Evolutionary conservation across 2,888 invertebrate genomes (phyloP), one percentile per base, ranked within the genome.

Genomic region (Himalopsyche japonica): DNA sequence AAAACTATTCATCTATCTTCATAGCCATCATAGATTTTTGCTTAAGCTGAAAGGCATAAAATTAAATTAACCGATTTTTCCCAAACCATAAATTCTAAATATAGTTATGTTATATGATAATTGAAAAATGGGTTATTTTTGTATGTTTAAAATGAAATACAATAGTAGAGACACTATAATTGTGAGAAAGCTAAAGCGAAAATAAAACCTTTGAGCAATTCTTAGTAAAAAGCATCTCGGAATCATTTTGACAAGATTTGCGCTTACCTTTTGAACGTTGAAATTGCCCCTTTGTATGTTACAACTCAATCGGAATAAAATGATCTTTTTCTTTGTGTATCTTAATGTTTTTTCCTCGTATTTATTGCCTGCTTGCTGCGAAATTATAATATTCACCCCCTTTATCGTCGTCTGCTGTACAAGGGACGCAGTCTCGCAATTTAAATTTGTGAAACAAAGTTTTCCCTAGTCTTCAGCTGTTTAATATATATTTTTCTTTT

Each of bases 221-320:
- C 57, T 57, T 5, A 57, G 57, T 57, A 57, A 57, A 57, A 57
- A 15, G 57, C 57, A 57, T 20, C 7, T 57, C 10, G 6, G 57
- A 57, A 24, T 57, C 57, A 15, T 57, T 57, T 57, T 57, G 57
- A 57, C 57, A 57, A 57, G 57, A 57, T 57, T 57, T 57, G 57
- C 57, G 57, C 57, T 27, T 32, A 76, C 48, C 76, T 77, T 84
- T 84, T 79, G 82, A 80, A 80, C 78, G 49, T 24, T 47, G 70
- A 84, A 84, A 82, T 76, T 57, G 57, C 82, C 85, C 82, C 82
- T 82, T 81, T 80, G 82, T 85, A 70, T 80, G 76, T 80, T 85
- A 82, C 85, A 86, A 86, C 86, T 86, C 86, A 85, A 85, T 86
- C 84, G 86, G 85, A 86, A 86, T 86, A 84, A 84, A 86, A 84